Conservation (phyloP, 2,113 vertebrate genomes). For the Trochalopteron elliotii region DNA sequence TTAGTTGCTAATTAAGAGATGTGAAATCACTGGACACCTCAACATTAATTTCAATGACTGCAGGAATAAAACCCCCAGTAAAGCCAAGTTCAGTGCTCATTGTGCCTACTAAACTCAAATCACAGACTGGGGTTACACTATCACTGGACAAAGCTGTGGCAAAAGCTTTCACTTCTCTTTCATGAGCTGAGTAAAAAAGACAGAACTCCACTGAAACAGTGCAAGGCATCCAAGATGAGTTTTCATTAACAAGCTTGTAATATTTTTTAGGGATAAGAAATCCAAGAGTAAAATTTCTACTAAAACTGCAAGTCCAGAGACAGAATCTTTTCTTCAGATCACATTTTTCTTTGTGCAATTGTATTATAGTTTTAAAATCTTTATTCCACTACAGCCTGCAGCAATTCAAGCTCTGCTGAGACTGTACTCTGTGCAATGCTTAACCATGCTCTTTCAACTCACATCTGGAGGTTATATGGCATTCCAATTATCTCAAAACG, state of each 20-base stretch:
- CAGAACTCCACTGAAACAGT: not conserved
- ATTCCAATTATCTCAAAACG: constrained; percentile 86
- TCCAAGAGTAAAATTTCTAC: not conserved
- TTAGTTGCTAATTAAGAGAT: not conserved
- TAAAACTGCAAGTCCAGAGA: not conserved
- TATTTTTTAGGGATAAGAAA: not conserved
- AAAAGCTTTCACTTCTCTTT: not conserved
- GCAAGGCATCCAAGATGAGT: not conserved
- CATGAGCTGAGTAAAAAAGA: not conserved
- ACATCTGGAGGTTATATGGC: constrained; percentile 91
- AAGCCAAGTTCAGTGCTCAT: not conserved
- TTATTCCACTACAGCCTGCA: not conserved
- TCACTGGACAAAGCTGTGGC: not conserved
- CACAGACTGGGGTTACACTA: not conserved
- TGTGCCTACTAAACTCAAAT: not conserved
- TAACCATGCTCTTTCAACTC: constrained; percentile 48
- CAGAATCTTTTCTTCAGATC: not conserved
- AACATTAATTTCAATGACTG: not conserved
- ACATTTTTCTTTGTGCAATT: not conserved
- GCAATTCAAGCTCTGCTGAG: not conserved
- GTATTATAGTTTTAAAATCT: not conserved
- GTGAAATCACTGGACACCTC: not conserved
- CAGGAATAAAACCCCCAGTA: not conserved
- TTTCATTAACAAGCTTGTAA: not conserved
- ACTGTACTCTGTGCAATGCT: not conserved